Percentiles rank a stretch among this genome's conserved stretches.
These are phyloP conservation scores for Stenolophus ochropezus DNA, from an alignment of 2,888 invertebrate species.

Conservation along the genomic window DNA sequence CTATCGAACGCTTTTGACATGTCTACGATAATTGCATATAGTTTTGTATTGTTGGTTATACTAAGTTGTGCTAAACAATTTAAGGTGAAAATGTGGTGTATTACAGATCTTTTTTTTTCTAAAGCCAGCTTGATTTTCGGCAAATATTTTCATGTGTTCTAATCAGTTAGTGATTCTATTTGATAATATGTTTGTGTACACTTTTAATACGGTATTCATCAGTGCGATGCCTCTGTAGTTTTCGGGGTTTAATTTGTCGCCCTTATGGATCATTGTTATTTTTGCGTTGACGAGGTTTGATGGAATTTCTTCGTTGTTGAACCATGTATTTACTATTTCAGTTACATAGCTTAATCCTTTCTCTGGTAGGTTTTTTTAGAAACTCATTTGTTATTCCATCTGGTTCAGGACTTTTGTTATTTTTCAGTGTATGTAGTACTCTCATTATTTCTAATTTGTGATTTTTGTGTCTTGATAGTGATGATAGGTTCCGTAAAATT, in stretches of 20 bases:
- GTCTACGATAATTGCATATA: neutral
- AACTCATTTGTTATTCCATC: constrained; percentile 13
- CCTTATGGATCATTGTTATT: neutral
- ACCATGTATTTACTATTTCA: neutral
- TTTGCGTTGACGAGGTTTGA: neutral
- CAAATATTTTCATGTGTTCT: neutral
- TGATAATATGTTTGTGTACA: neutral
- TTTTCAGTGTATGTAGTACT: neutral
- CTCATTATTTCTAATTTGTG: neutral
- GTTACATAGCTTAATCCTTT: neutral
- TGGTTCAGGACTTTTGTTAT: constrained; percentile 17
- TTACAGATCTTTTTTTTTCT: neutral
- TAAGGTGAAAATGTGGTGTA: neutral
- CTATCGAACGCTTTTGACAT: constrained; percentile 2
- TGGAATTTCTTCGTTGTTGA: neutral
- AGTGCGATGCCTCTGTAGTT: neutral
- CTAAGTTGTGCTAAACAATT: neutral
- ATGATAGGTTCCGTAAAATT: neutral
- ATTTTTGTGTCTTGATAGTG: neutral
- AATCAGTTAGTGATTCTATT: neutral
- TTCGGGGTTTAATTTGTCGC: neutral
- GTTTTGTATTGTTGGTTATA: too few relatives aligned
- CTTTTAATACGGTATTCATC: neutral
- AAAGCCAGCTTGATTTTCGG: neutral
- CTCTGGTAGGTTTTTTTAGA: constrained; percentile 7